These are phyloP conservation scores for Agraylea sexmaculata DNA, from an alignment of 1,140 invertebrate genomes.

Conservation along the genomic window DNA sequence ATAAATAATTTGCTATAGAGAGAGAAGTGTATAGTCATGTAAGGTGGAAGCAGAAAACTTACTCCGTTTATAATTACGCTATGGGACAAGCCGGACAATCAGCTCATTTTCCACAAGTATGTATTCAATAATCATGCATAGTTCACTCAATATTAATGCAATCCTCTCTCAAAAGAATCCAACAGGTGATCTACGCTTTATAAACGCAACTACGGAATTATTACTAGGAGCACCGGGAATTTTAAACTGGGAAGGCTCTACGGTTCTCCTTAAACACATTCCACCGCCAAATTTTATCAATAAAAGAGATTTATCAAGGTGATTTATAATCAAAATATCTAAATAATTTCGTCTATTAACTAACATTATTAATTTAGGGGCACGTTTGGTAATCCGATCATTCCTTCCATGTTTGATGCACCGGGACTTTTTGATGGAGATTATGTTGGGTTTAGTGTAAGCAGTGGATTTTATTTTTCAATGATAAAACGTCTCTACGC, in stretches of 20 bases:
- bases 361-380: neutral
- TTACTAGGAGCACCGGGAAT: conserved; percentile 34
- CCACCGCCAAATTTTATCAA: conserved; percentile 8
- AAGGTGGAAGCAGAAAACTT: too few relatives aligned
- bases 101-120: conserved; percentile 20
- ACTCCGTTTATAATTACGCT: conserved; percentile 2
- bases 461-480: conserved; percentile 37
- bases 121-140: too few relatives aligned
- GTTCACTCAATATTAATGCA: too few relatives aligned
- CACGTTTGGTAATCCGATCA: neutral
- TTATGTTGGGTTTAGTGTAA: conserved; percentile 40
- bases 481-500: conserved; percentile 29
- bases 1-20: too few relatives aligned
- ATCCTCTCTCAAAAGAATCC: too few relatives aligned
- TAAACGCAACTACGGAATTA: too few relatives aligned
- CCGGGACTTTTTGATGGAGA: neutral
- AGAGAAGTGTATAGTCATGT: too few relatives aligned
- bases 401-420: neutral
- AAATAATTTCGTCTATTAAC: neutral
- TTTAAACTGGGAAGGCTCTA: conserved; percentile 30
- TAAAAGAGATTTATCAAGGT: conserved; percentile 6
- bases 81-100: conserved; percentile 31
- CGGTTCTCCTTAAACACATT: conserved; percentile 14
- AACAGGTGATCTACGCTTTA: too few relatives aligned
- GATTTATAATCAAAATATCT: neutral